These are phyloP conservation scores for Onthophagus sagittarius DNA, from an alignment of 2,888 invertebrate species.

Conservation along the genomic window DNA sequence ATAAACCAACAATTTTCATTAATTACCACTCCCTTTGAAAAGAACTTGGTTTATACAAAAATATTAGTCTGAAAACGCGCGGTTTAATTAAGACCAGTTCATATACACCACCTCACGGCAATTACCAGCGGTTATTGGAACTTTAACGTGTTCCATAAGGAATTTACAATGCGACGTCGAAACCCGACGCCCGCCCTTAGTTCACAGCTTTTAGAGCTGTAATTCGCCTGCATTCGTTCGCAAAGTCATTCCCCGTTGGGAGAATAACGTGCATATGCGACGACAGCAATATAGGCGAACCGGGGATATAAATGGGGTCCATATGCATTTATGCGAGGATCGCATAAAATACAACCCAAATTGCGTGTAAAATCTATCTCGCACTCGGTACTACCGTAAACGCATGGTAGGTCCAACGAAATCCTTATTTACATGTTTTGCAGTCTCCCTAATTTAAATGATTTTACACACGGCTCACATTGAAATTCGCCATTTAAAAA, in stretches of 20 bases:
- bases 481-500: too few relatives aligned
- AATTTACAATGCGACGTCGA: conserved; percentile 1
- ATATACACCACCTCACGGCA: not conserved
- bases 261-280: not conserved
- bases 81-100: not conserved
- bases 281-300: not conserved
- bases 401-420: not conserved
- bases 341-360: not conserved
- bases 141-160: conserved; percentile 10
- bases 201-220: not conserved
- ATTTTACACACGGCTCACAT: too few relatives aligned
- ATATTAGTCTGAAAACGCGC: not conserved
- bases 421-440: not conserved
- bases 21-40: not conserved
- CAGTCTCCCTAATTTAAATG: not conserved
- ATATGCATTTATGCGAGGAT: not conserved
- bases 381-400: not conserved
- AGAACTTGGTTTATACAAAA: not conserved
- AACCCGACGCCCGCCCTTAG: not conserved
- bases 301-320: not conserved
- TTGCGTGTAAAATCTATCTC: not conserved
- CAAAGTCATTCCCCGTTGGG: not conserved
- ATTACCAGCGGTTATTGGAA: conserved; percentile 3
- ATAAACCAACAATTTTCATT: not conserved
- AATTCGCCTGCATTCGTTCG: not conserved